These are phyloP conservation scores for Megaceryle maxima DNA, from an alignment of 2,113 vertebrate genomes.

Conservation along the genomic window DNA sequence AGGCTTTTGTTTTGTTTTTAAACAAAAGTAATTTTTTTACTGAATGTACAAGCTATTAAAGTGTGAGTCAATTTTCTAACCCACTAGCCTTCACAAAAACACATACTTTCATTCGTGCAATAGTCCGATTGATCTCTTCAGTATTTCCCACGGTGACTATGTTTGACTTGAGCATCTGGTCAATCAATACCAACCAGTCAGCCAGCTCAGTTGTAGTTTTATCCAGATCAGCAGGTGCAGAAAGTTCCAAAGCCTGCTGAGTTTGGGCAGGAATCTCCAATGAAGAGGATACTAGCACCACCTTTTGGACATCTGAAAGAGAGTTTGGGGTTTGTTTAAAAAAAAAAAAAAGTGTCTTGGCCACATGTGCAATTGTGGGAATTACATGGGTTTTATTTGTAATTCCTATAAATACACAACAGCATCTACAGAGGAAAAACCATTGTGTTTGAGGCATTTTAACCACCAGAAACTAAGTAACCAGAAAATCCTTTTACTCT, in stretches of 20 bases:
- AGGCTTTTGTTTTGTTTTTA: too few relatives aligned
- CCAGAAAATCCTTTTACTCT: not conserved
- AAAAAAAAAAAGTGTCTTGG: not conserved
- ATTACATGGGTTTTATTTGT: not conserved
- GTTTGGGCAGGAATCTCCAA: constrained; percentile 74
- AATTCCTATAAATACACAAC: not conserved
- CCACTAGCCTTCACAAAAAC: not conserved
- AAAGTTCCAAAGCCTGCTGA: constrained; percentile 75
- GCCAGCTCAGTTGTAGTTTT: constrained; percentile 90
- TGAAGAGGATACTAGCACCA: constrained; percentile 74
- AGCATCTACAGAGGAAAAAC: not conserved
- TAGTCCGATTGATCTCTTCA: constrained; percentile 90
- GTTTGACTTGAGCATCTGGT: constrained; percentile 97
- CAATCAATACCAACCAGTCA: constrained; percentile 92
- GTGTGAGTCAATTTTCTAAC: not conserved
- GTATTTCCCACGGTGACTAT: constrained; percentile 93
- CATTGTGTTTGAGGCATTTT: not conserved
- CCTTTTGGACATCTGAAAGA: constrained; percentile 77
- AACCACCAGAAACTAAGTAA: not conserved
- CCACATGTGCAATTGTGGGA: rapidly evolving
- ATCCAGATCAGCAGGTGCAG: constrained; percentile 88
- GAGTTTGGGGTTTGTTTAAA: not conserved
- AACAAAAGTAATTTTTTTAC: not conserved
- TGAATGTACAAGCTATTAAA: not conserved
- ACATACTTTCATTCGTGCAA: constrained; percentile 90